Base-by-base conservation (phyloP, 2,113 vertebrate genomes). In the Oceanodroma tethys region DNA sequence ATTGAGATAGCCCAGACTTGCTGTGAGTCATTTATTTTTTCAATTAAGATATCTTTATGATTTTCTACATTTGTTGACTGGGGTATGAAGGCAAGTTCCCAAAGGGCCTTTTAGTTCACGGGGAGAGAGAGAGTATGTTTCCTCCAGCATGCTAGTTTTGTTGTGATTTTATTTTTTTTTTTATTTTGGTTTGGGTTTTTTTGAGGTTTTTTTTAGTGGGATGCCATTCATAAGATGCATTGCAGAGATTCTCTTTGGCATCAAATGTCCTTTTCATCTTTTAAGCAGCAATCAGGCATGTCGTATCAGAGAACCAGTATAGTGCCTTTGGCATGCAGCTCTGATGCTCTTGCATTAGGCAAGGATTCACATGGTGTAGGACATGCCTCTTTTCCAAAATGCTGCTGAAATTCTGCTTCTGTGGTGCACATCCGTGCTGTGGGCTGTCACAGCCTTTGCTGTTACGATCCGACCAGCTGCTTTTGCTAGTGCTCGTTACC, bases 21-120 rank as follows among this genome's bases (percentile, higher is more conserved):
- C 81, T 91, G 70, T 30, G 71, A 90, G 73, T 59, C 32, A 90
- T 94, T 94, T 90, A 53, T 85, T 95, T 91, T 96, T 88, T 70
- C 71, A 81, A 71, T 96, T 93, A 91, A 93, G 81, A 65, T 93
- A 86, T 78, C 87, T 88, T 90, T 90, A 81, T 80, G 78, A 70
- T 95, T 96, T 96, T 93, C 29, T 78, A 9, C 63, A n/a, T 90
- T 96, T 95, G 47, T 70, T 93, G 86, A 88, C 53, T 91, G 81
- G 60, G 32, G 7, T 90, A 87, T 67, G 38, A 94, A 90, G 62
- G 52, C 62, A 88, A 71, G 38, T 82, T 97, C 70, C 86, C 66
- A 89, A 58, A 87, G 60, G 82, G 34, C 17, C 16, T 90, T 58
- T 74, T 42, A 73, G 27, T 68, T 93, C 56, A 52, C 4, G 5